Evolutionary conservation across 2,888 invertebrate species (phyloP), one percentile per base, ranked within the genome.

Genomic region (Pharmacophagus antenor): DNA sequence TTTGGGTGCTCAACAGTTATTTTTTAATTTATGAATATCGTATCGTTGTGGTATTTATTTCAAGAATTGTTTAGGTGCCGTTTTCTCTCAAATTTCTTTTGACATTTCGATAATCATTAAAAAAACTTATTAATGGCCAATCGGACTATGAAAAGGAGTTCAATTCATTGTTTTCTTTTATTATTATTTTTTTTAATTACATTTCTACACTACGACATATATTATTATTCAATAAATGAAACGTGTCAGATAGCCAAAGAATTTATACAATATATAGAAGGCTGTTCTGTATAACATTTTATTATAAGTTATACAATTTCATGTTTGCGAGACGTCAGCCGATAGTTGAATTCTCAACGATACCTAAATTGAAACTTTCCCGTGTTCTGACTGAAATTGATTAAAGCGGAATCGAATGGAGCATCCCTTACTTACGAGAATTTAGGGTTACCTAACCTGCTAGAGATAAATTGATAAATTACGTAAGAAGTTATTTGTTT

Each of bases 21-120:
- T 72, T 68, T 72, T 78, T 47, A 83, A 87, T 87, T 85, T 88
- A 87, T 86, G 76, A 76, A 72, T 74, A 75, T 73, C 79, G 74
- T 81, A 80, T 77, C 69, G 70, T 77, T 69, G 70, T 63, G 65
- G 70, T 73, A 60, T 60, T 50, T 31, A 60, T 60, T 55, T 55
- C 42, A 68, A 68, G 42, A 46, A 42, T 10, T 20, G 17, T 4
- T 31, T 27, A 31, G 17, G 31, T 18, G 42, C 17, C 17, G 15
- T 37, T 17, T 42, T 17, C 17, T 42, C 15, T 17, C 17, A 4
- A 42, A 42, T 15, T 15, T 17, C 42, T 31, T 12, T 31, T 1
- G 31, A 31, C 15, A 31, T 27, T 10, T 15, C 8, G 31, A 15
- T 31, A 31, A 7, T 12, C 1, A 31, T 31, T 31, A 12, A 12